Conservation (phyloP, 2,888 invertebrate species). For the Synergus gifuensis region DNA sequence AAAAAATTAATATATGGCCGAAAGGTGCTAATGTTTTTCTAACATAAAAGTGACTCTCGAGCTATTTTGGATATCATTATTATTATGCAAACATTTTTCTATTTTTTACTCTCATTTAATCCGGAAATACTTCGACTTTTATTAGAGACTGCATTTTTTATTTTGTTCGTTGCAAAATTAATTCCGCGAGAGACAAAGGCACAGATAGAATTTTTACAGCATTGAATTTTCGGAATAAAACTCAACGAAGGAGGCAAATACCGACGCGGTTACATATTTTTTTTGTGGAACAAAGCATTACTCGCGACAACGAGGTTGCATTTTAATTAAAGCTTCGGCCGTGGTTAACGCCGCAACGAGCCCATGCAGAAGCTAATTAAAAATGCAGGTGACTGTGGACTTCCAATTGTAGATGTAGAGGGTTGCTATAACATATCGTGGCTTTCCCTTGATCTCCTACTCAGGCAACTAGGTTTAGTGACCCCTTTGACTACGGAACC, state of each 20-base stretch:
- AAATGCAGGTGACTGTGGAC: constrained; percentile 34
- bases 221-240: constrained; percentile 3
- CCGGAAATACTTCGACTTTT: constrained; percentile 38
- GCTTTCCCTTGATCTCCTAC: neutral
- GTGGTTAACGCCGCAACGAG: constrained; percentile 28
- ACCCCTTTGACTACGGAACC: constrained; percentile 32
- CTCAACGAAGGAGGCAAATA: constrained; percentile 21
- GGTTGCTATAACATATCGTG: constrained; percentile 2
- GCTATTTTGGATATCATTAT: neutral
- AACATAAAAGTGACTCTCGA: neutral
- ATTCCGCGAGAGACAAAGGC: neutral
- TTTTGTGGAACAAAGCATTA: constrained; percentile 30
- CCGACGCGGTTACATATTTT: constrained; percentile 3
- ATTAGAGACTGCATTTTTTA: neutral
- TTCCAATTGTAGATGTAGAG: constrained; percentile 22
- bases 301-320: constrained; percentile 31
- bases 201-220: constrained; percentile 25
- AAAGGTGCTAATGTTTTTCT: too few species aligned
- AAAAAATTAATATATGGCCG: too few species aligned
- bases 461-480: constrained; percentile 1
- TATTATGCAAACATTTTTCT: neutral
- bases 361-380: constrained; percentile 37
- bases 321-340: constrained; percentile 39
- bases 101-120: neutral
- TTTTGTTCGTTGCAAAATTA: neutral